A percentile compares a stretch with the other conserved stretches of the same genome.
Conservation (phyloP, 2,797 vertebrate species). For the Hipposideros larvatus region DNA sequence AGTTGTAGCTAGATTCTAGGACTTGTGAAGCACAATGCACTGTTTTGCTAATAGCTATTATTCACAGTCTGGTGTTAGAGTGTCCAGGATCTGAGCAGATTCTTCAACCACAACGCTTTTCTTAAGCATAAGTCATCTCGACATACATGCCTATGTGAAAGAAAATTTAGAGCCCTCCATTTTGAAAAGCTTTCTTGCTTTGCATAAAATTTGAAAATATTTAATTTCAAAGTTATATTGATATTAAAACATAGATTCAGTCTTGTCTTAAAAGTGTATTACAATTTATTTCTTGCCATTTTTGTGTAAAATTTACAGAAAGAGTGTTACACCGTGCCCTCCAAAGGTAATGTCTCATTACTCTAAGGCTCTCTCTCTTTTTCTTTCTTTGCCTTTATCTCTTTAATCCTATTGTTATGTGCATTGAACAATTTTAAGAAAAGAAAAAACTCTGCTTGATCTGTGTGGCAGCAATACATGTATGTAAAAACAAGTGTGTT, state of each 20-base stretch:
- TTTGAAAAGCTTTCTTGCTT: constrained; percentile 88
- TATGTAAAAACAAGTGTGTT: constrained; percentile 61
- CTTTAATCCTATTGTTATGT: constrained; percentile 91
- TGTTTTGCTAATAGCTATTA: background rate
- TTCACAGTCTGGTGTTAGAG: background rate
- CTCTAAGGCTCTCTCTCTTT: constrained; percentile 97
- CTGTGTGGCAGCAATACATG: constrained; percentile 67
- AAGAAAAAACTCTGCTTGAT: constrained; percentile 72
- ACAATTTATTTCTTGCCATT: constrained; percentile 99
- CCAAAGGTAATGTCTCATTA: constrained; percentile 99
- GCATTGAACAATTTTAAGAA: constrained; percentile 85
- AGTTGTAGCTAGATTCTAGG: background rate
- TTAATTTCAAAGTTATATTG: constrained; percentile 89
- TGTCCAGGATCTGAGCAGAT: constrained; percentile 63
- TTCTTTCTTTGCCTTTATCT: constrained; percentile 88
- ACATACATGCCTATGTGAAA: constrained; percentile 82
- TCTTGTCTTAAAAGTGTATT: constrained; percentile 97
- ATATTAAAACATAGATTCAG: constrained; percentile 93
- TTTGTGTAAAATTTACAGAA: constrained; percentile 99
- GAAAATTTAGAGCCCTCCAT: constrained; percentile 91
- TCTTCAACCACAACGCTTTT: constrained; percentile 55
- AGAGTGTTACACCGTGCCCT: constrained; percentile 99
- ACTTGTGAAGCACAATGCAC: background rate
- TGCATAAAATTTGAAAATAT: constrained; percentile 87
- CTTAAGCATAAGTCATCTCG: constrained; percentile 73